A percentile compares a stretch with the other conserved stretches of the same genome.
Conservation (phyloP, 92 coral and sea anemone genomes). For the Palythoa grandiflora region DNA sequence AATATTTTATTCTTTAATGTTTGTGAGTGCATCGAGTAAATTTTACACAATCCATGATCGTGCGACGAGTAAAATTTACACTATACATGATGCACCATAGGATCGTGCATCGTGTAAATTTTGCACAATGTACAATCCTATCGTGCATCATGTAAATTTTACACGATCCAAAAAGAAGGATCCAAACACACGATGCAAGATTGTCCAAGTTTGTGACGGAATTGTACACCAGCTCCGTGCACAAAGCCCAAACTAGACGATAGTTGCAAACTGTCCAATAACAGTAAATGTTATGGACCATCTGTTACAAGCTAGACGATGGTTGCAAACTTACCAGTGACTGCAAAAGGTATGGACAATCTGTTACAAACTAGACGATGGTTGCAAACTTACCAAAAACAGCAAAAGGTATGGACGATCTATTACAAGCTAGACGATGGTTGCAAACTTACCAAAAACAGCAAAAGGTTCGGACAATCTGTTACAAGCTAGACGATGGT, state of each 20-base stretch:
- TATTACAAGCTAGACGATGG: conserved; percentile 87
- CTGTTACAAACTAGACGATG: conserved; percentile 86
- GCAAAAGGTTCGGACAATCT: conserved; percentile 88
- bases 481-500: conserved; percentile 82
- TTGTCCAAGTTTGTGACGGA: no score
- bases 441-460: conserved; percentile 85
- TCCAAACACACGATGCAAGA: no score
- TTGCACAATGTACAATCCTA: no score
- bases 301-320: conserved; percentile 87
- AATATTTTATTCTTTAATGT: no score
- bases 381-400: conserved; percentile 87
- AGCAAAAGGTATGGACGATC: conserved; percentile 91
- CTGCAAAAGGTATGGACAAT: conserved; percentile 87
- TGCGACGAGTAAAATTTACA: no score
- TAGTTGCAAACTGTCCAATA: conserved; percentile 85
- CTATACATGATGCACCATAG: no score
- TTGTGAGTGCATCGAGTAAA: no score
- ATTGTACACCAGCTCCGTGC: no score
- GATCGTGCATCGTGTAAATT: no score
- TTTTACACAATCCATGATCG: no score
- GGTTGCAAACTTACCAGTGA: conserved; percentile 87
- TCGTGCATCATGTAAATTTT: no score
- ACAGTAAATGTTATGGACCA: conserved; percentile 85
- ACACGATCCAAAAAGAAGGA: no score
- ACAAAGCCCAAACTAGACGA: conserved; percentile 91